Conservation (phyloP, 2,888 invertebrate genomes). For the Spicauda simplicius region DNA sequence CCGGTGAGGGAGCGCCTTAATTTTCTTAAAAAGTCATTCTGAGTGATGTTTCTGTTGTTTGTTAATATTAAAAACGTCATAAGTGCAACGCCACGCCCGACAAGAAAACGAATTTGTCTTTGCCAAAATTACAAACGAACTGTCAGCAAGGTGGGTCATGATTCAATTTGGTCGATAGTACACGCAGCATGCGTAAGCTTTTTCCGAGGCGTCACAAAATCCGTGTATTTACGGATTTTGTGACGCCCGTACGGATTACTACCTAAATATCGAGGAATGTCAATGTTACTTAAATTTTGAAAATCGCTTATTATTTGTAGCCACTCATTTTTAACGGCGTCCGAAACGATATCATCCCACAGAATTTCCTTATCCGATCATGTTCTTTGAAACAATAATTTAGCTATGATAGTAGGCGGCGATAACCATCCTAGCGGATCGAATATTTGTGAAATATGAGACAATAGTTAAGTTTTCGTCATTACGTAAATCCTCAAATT, state of each 20-base stretch:
- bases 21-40: too few relatives aligned
- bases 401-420: slow-evolving; percentile 32
- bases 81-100: too few relatives aligned
- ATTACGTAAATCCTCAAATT: not conserved
- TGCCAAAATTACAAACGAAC: too few relatives aligned
- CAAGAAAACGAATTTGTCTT: too few relatives aligned
- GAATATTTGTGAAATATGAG: slow-evolving; percentile 37
- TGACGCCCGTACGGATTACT: too few relatives aligned
- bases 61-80: too few relatives aligned
- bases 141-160: too few relatives aligned
- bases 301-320: not conserved
- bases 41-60: too few relatives aligned
- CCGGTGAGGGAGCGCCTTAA: too few relatives aligned
- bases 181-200: slow-evolving; percentile 8
- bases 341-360: not conserved
- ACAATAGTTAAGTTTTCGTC: slow-evolving; percentile 23
- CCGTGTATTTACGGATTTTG: slow-evolving; percentile 6
- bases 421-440: slow-evolving; percentile 40
- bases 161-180: too few relatives aligned
- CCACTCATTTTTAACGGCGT: not conserved
- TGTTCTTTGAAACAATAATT: slow-evolving; percentile 33
- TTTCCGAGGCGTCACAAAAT: slow-evolving; percentile 8
- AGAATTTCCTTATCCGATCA: slow-evolving; percentile 11
- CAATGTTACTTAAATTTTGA: slow-evolving; percentile 4
- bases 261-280: slow-evolving; percentile 4